These are phyloP conservation scores for Orchestes rusci DNA, from an alignment of 2,888 invertebrate genomes.

Conservation along the genomic window DNA sequence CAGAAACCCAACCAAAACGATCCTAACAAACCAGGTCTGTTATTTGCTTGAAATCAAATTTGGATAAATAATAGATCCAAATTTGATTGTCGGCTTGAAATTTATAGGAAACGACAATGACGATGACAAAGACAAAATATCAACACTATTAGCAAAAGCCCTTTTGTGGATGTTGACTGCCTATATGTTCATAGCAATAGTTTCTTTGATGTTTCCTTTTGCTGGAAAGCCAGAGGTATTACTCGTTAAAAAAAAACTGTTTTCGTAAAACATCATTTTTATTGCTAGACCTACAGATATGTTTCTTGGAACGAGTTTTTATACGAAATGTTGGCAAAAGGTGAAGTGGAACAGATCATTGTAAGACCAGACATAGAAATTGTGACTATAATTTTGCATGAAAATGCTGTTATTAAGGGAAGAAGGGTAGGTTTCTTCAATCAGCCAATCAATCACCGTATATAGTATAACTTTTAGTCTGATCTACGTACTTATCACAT, in stretches of 20 bases:
- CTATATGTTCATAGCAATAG: constrained; percentile 64
- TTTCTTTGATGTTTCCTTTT: constrained; percentile 64
- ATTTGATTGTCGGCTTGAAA: not conserved
- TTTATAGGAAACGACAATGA: constrained; percentile 41
- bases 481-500: constrained; percentile 68
- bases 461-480: constrained; percentile 49
- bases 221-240: constrained; percentile 66
- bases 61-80: not conserved
- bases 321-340: constrained; percentile 87
- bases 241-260: not conserved
- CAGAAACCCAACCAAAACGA: too few relatives aligned
- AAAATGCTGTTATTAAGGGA: constrained; percentile 83
- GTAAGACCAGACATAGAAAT: constrained; percentile 79
- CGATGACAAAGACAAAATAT: constrained; percentile 62
- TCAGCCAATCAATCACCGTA: too few relatives aligned
- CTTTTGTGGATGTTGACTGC: constrained; percentile 74
- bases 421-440: constrained; percentile 47
- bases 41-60: too few relatives aligned
- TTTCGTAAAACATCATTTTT: constrained; percentile 19
- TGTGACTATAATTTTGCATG: constrained; percentile 76
- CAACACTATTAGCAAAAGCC: constrained; percentile 66
- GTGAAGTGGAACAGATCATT: constrained; percentile 85
- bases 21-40: constrained; percentile 12
- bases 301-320: constrained; percentile 97
- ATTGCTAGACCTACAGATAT: constrained; percentile 63